Conservation (phyloP, 2,888 invertebrate species). For the Emmelina monodactyla region DNA sequence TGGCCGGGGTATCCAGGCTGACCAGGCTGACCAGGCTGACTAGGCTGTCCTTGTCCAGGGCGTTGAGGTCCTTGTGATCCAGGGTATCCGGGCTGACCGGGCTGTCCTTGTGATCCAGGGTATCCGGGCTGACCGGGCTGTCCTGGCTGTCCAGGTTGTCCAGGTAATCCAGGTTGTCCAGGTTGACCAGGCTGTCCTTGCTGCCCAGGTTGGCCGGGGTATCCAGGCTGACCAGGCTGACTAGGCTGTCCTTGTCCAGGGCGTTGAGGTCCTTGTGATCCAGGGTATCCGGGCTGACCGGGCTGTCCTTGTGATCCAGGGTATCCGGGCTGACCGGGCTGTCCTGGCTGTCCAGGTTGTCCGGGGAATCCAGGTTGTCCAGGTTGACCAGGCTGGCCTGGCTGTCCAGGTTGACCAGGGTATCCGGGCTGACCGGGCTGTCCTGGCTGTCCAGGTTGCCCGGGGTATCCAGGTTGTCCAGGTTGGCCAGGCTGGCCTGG, state of each 20-base stretch:
- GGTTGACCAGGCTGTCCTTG: background rate
- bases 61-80: background rate
- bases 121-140: background rate
- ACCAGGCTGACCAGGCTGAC: slow-evolving; percentile 15
- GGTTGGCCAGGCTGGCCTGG: slow-evolving; percentile 18
- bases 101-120: background rate
- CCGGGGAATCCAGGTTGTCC: slow-evolving; percentile 18
- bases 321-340: slow-evolving; percentile 16
- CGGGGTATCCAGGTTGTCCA: slow-evolving; percentile 20
- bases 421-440: slow-evolving; percentile 12
- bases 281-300: slow-evolving; percentile 15
- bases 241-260: slow-evolving; percentile 12
- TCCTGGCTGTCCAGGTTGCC: slow-evolving; percentile 17
- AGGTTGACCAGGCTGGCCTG: background rate
- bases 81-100: background rate
- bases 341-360: slow-evolving; percentile 17
- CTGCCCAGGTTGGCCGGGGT: background rate
- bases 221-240: background rate
- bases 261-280: no score
- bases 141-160: background rate
- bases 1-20: slow-evolving; percentile 16
- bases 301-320: slow-evolving; percentile 10
- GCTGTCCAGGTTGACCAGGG: slow-evolving; percentile 17
- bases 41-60: background rate
- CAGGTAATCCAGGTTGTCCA: background rate